Base-by-base conservation (phyloP, 2,888 invertebrate genomes). In the Coecobrya sp. region DNA sequence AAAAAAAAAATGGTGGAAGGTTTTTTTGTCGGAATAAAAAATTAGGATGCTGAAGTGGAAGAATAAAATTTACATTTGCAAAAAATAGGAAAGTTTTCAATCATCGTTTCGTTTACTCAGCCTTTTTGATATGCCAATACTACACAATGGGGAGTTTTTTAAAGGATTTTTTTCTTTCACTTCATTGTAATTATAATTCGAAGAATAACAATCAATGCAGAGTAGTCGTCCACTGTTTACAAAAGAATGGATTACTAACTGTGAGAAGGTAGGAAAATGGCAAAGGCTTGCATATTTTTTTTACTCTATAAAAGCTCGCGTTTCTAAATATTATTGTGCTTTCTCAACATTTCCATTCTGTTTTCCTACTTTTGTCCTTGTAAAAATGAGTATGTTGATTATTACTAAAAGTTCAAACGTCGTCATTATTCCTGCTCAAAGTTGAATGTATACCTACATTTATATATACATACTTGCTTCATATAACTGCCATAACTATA, bases 131-230 rank as follows among this genome's bases (percentile, higher is more conserved):
- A 65, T 19, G 22, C 22, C 16, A 68, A 65, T 19, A 7, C 22
- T n/a, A 68, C 27, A 45, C 49, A 76, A 79, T 36, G 62, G 30
- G 59, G 30, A 82, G 82, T 52, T 59, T 82, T 42, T 42, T 42
- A 42, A 7, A 49, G 49, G 7, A 10, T 49, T 49, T 13, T 49
- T 49, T 49, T 13, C 3, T 11, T 49, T 3, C 49, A 49, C 13
- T 49, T 49, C 13, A 49, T 49, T 49, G 49, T 49, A 49, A 49
- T 49, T 1, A 10, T 49, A 49, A 49, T 36, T 4, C 2, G 2
- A 36, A 36, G 2, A 36, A 36, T 36, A 36, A 36, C 7, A 36
- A 36, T 36, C 7, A 36, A 36, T 7, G 36, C 3, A 49, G 10
- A 42, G 10, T 10, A 49, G 13, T 3, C 13, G 49, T 13, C 13